Percentiles rank a stretch among this genome's conserved stretches.
phyloP scores from a whole-genome alignment of 1,140 invertebrate genomes.

The Leptonema lineaticorne region DNA sequence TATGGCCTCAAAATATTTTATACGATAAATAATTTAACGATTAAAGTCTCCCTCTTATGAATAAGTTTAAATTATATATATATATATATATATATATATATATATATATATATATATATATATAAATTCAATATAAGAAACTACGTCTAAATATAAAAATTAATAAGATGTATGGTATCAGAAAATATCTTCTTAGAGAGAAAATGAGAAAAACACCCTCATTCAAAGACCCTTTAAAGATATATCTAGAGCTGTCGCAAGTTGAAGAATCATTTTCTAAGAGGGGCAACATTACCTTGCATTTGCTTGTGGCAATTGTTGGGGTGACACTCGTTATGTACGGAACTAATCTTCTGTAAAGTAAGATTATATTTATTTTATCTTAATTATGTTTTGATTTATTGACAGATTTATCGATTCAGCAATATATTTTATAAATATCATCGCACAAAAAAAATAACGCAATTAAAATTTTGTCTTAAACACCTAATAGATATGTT shows the following conservation, averaged over 20 bases:
- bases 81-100: too few species aligned
- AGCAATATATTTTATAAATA: too few species aligned
- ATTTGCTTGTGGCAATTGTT: conserved; percentile 32
- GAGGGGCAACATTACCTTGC: conserved; percentile 20
- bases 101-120: too few species aligned
- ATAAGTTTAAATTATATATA: too few species aligned
- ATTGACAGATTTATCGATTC: too few species aligned
- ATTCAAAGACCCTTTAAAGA: background rate
- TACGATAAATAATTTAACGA: too few species aligned
- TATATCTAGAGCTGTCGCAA: background rate
- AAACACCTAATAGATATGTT: too few species aligned
- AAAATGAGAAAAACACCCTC: background rate
- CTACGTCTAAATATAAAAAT: background rate
- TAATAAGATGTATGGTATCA: conserved; percentile 1
- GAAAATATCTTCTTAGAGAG: background rate
- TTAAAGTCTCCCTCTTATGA: too few species aligned
- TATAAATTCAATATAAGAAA: too few species aligned
- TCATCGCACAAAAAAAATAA: too few species aligned
- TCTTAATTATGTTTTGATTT: too few species aligned
- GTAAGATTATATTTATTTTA: conserved; percentile 35
- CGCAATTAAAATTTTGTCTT: too few species aligned
- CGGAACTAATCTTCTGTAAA: conserved; percentile 34
- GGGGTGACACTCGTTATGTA: conserved; percentile 28
- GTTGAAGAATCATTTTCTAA: conserved; percentile 18
- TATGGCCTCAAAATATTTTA: background rate